These are phyloP conservation scores for Falco concolor DNA, from an alignment of 2,797 vertebrate genomes.

Conservation along the genomic window DNA sequence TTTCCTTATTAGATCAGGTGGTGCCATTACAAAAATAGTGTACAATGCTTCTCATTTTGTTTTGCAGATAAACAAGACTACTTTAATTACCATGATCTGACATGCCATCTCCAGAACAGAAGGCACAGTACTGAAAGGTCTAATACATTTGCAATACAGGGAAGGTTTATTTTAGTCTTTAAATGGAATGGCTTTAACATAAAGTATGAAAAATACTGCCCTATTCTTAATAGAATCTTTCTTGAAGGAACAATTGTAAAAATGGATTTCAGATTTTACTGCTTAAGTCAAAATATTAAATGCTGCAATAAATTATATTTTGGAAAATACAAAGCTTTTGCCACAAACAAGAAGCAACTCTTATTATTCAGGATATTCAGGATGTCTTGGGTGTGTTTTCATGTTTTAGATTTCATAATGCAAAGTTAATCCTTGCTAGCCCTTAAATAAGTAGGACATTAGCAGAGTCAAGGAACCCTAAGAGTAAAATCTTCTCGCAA, in stretches of 20 bases:
- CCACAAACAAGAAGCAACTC: background rate
- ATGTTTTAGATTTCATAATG: background rate
- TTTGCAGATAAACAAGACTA: constrained; percentile 10
- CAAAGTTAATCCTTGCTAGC: background rate
- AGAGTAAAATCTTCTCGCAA: background rate
- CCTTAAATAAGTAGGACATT: background rate
- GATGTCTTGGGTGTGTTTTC: background rate
- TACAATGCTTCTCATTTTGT: background rate
- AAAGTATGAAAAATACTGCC: background rate
- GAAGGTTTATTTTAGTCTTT: background rate
- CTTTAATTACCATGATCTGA: background rate
- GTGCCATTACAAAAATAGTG: background rate
- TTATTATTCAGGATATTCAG: background rate
- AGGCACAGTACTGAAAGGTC: background rate
- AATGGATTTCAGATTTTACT: background rate
- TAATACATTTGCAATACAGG: background rate
- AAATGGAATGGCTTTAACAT: background rate
- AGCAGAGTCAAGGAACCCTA: background rate
- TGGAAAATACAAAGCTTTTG: background rate
- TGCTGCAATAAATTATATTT: background rate
- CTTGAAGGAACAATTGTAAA: background rate
- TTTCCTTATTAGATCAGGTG: background rate
- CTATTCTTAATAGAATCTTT: background rate
- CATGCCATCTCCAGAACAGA: background rate
- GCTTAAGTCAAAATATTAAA: background rate